Conservation (phyloP, 2,797 vertebrate genomes). For the Enteromius paludinosus region DNA sequence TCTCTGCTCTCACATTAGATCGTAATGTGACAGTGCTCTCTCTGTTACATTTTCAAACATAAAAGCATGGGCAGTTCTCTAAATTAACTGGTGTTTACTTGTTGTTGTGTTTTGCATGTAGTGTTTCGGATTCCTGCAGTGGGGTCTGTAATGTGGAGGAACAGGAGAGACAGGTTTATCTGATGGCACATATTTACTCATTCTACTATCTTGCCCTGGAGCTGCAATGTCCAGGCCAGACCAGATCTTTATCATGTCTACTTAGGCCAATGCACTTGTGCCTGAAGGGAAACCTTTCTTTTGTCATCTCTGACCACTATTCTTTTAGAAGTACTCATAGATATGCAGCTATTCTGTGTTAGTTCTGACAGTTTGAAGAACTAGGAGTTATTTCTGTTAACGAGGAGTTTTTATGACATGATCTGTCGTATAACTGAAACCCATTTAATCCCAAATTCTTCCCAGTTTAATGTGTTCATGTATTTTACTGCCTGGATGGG, state of each 20-base stretch:
- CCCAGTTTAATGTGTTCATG: background rate
- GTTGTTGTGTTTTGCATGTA: slow-evolving; percentile 1
- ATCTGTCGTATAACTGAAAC: slow-evolving; percentile 14
- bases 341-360: slow-evolving; percentile 44
- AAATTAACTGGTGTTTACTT: background rate
- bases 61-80: background rate
- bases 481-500: background rate
- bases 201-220: slow-evolving; percentile 55
- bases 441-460: slow-evolving; percentile 4
- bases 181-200: slow-evolving; percentile 55
- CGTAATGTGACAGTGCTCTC: background rate
- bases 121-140: slow-evolving; percentile 39
- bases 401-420: slow-evolving; percentile 26
- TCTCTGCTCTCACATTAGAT: background rate
- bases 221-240: slow-evolving; percentile 56
- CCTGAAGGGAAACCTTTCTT: slow-evolving; percentile 48
- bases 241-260: slow-evolving; percentile 63
- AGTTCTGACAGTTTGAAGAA: slow-evolving; percentile 33
- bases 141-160: slow-evolving; percentile 44
- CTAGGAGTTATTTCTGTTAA: slow-evolving; percentile 23
- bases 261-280: slow-evolving; percentile 32
- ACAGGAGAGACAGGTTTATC: slow-evolving; percentile 61
- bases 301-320: slow-evolving; percentile 51
- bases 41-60: background rate
- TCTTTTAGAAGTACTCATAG: slow-evolving; percentile 35